Percentiles rank a stretch among this genome's conserved stretches.
These are phyloP conservation scores for Eilema depressum DNA, from an alignment of 2,888 invertebrate genomes.

Conservation along the genomic window DNA sequence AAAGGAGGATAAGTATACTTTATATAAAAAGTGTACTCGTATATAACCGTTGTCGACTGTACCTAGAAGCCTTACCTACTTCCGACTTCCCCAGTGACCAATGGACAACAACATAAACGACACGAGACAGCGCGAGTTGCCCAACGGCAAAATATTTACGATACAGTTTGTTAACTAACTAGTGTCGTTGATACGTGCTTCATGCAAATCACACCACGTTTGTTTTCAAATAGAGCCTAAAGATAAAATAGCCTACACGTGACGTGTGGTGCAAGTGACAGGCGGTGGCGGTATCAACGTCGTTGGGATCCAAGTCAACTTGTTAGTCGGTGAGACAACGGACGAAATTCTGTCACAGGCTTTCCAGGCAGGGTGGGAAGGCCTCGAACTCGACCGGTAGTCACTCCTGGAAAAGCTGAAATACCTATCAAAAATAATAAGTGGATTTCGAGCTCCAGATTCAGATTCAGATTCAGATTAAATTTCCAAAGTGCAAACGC, in stretches of 20 bases:
- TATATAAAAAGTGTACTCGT: too few relatives aligned
- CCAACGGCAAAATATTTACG: conserved; percentile 78
- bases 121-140: conserved; percentile 52
- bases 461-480: too few relatives aligned
- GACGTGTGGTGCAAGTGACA: conserved; percentile 8
- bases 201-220: conserved; percentile 77
- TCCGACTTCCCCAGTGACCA: background rate
- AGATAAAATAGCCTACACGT: conserved; percentile 47
- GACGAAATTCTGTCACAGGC: too few relatives aligned
- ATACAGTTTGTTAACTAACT: conserved; percentile 77
- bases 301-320: background rate
- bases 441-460: too few relatives aligned
- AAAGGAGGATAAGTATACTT: too few relatives aligned
- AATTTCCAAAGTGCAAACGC: too few relatives aligned
- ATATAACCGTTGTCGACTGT: too few relatives aligned
- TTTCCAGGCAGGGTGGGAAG: too few relatives aligned
- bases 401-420: too few relatives aligned
- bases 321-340: background rate
- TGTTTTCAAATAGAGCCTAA: conserved; percentile 72
- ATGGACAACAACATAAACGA: conserved; percentile 36
- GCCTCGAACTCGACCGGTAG: too few relatives aligned
- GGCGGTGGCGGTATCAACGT: too few relatives aligned
- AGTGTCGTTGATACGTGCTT: conserved; percentile 75
- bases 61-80: background rate
- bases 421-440: too few relatives aligned